Evolutionary conservation across 2,888 invertebrate genomes (phyloP).

Genomic region (Apamea crenata): DNA sequence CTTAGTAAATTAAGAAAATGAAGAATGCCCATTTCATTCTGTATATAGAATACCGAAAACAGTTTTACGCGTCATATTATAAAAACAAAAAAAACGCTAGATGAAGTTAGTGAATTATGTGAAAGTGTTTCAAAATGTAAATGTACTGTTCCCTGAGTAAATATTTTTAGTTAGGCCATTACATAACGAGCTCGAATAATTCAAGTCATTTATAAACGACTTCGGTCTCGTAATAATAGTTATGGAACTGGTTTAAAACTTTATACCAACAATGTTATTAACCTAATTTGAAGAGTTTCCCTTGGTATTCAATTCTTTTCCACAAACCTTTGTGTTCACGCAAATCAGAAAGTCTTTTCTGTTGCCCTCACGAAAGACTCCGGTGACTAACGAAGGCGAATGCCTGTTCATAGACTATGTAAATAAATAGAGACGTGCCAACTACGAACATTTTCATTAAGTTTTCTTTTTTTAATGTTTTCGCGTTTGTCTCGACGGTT

Average conservation of each 20-base stretch:
- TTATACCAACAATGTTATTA: constrained; percentile 63
- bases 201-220: constrained; percentile 47
- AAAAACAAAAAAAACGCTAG: neutral
- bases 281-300: constrained; percentile 66
- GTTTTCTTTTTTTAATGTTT: neutral
- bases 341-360: constrained; percentile 69
- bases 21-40: too few relatives aligned
- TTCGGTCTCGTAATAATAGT: constrained; percentile 36
- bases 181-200: constrained; percentile 36
- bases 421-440: constrained; percentile 12
- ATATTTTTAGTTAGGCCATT: constrained; percentile 12
- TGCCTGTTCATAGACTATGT: constrained; percentile 57
- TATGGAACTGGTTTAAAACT: constrained; percentile 59
- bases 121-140: neutral
- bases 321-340: constrained; percentile 66
- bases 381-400: constrained; percentile 23
- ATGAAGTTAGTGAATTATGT: neutral
- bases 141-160: neutral
- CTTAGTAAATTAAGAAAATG: too few relatives aligned
- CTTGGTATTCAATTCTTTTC: constrained; percentile 54
- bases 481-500: neutral
- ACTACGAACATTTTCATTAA: neutral
- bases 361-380: constrained; percentile 62
- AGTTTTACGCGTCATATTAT: neutral
- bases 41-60: too few relatives aligned